A percentile compares a stretch with the other conserved stretches of the same genome.
Conservation (phyloP, 2,888 invertebrate species). For the Calliphora vomitoria region DNA sequence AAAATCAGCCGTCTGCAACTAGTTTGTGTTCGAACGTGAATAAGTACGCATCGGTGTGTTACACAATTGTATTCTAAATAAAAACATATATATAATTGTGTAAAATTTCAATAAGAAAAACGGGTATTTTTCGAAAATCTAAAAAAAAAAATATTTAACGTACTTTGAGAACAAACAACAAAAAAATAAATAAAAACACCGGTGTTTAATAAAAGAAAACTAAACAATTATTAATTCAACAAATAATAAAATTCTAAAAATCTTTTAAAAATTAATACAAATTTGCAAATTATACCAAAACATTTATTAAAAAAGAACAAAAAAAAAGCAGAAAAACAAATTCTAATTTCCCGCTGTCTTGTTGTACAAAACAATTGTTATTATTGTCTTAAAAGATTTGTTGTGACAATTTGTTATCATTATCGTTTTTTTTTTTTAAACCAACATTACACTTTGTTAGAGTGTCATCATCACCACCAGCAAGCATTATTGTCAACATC, state of each 20-base stretch:
- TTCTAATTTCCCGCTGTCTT: neutral
- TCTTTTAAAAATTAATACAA: neutral
- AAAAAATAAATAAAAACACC: neutral
- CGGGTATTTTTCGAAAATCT: neutral
- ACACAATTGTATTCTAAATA: slow-evolving; percentile 36
- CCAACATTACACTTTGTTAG: slow-evolving; percentile 27
- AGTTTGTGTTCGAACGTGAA: slow-evolving; percentile 84
- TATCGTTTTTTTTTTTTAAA: neutral
- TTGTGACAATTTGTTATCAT: slow-evolving; percentile 47
- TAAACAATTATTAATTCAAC: neutral
- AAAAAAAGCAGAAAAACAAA: neutral
- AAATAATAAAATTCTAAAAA: neutral
- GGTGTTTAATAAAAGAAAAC: slow-evolving; percentile 29
- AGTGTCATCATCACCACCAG: slow-evolving; percentile 54
- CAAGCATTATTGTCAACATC: slow-evolving; percentile 37
- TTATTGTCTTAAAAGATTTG: slow-evolving; percentile 36
- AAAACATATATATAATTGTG: slow-evolving; percentile 20
- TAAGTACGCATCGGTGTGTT: slow-evolving; percentile 81
- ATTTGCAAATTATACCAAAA: neutral
- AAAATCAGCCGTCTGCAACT: slow-evolving; percentile 77
- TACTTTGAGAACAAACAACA: slow-evolving; percentile 19
- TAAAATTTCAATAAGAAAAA: slow-evolving; percentile 11
- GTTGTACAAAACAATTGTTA: neutral
- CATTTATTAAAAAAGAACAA: neutral
- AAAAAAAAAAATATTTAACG: slow-evolving; percentile 2